Conservation (phyloP, 1,140 invertebrate genomes). For the Sarcophaga peregrina region DNA sequence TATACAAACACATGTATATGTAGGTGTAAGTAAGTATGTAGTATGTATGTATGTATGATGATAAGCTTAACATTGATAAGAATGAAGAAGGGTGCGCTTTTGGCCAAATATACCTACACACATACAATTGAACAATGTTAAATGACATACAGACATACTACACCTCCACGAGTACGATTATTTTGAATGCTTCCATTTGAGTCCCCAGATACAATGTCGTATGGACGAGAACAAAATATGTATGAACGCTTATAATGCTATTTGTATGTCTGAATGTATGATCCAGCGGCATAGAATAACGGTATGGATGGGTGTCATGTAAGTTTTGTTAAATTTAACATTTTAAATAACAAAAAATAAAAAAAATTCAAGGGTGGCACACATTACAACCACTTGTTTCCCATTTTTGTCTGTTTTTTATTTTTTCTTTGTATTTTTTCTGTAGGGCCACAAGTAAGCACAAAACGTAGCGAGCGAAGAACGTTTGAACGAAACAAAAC, state of each 20-base stretch:
- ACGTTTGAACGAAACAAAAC: neutral
- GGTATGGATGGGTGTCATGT: neutral
- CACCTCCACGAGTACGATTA: neutral
- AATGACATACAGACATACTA: too few relatives aligned
- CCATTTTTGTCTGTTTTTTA: too few relatives aligned
- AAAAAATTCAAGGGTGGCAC: slow-evolving; percentile 22
- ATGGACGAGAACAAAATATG: too few relatives aligned
- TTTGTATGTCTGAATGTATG: neutral
- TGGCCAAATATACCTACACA: neutral
- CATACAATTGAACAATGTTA: too few relatives aligned
- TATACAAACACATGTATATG: neutral
- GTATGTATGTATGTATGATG: neutral
- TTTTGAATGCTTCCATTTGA: slow-evolving; percentile 1
- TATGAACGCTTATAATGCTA: too few relatives aligned
- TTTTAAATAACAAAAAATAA: neutral
- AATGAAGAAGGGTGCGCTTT: slow-evolving; percentile 7
- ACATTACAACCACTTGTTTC: slow-evolving; percentile 22
- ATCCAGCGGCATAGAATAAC: neutral
- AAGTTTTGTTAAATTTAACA: slow-evolving; percentile 27
- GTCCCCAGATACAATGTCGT: neutral
- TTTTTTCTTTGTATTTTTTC: too few relatives aligned
- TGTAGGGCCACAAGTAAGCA: neutral
- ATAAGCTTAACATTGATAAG: slow-evolving; percentile 8
- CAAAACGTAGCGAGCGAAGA: neutral
- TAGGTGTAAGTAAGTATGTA: neutral